Base-by-base conservation (phyloP, 2,113 vertebrate genomes). In the Scortum barcoo region DNA sequence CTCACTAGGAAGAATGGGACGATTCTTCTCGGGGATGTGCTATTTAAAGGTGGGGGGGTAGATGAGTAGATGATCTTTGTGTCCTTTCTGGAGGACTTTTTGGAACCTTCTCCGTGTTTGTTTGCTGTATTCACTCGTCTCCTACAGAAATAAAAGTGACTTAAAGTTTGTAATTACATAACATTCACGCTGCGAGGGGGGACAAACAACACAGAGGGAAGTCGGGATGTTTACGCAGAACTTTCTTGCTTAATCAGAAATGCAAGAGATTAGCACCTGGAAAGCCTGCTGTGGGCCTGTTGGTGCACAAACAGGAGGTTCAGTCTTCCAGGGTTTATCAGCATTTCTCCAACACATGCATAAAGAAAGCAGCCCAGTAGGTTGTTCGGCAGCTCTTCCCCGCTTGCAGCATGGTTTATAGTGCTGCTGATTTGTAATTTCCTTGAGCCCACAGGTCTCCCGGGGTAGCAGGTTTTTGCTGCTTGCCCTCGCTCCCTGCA, bases 361-460 rank as follows among this genome's bases (percentile, higher is more conserved):
- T 33, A 30, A 67, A 72, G 48, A 65, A 28, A 70, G 51, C 62
- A 61, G 20, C 48, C 46, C 9, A 33, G 40, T 46, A 42, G 61
- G 28, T 44, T 44, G 38, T 8, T 54, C 4, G 19, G 2, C 54
- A 28, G 62, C 54, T 81, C 79, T 40, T 57, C 44, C 58, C 78
- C 53, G 24, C 70, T 51, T 54, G 79, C 74, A 58, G 77, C 5
- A 3, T 46, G 38, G 51, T 86, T 88, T 80, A 70, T 84, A 74
- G 33, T 13, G 48, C 67, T 50, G 73, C 80, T 87, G 89, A 91
- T 92, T 90, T 85, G 82, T 92, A 81, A 87, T 90, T 93, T 90
- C 71, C 44, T 56, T 12, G 69, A 51, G 62, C 53, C 76, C 26
- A 20, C 65, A 67, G 76, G 73, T 84, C 78, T 88, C 80, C 79